Base-by-base conservation (phyloP, 30 jellyfish, hydroid and myxozoan species). In the Turritopsis rubra region DNA sequence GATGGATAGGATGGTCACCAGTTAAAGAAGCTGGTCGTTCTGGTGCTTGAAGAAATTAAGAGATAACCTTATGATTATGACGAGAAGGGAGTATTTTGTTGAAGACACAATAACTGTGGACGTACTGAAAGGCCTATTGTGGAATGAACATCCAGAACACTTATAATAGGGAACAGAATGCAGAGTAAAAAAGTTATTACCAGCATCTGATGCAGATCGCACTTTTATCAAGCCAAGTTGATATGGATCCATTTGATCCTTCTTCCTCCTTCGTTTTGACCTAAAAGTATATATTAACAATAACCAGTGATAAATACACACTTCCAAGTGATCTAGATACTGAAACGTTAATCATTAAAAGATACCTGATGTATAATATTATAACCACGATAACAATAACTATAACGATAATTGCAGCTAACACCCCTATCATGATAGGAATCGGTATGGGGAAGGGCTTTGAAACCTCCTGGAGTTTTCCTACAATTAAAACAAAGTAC, bases 1-100 rank as follows among this genome's bases (percentile, higher is more conserved):
- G 96, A 86, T 87, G 89, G 75, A 91, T 41, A 8, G 94, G 91
- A 54, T 78, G 70, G 85, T 86, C 97, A 25, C 94, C 92, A 28
- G 91, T 84, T 41, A 87, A 85, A 0, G 97, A 85, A 31, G 80
- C 90, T 1, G 96, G 96, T 53, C 96, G 75, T 30, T 89, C 65
- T 16, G 26, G 96, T 29, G 70, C 88, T 16, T 41, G 88, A 73
- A 79, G 52, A 72, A 85, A n/a, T 68, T 68, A 19, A 7, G 0
- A 68, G 30, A 68, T 68, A 68, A 68, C 7, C 7, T 66, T 66
- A 66, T 66, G 29, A 26, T 66, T 66, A 3, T 3, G 17, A 54
- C n/a, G n/a, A 54, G 21, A 60, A 18, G 19, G 21, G 19, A 18
- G 73, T 60, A 60, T 0, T 60, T 60, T 23, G 21, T 18, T 18